phyloP scores from a whole-genome alignment of 2,888 invertebrate species.

The Meta bourneti region DNA sequence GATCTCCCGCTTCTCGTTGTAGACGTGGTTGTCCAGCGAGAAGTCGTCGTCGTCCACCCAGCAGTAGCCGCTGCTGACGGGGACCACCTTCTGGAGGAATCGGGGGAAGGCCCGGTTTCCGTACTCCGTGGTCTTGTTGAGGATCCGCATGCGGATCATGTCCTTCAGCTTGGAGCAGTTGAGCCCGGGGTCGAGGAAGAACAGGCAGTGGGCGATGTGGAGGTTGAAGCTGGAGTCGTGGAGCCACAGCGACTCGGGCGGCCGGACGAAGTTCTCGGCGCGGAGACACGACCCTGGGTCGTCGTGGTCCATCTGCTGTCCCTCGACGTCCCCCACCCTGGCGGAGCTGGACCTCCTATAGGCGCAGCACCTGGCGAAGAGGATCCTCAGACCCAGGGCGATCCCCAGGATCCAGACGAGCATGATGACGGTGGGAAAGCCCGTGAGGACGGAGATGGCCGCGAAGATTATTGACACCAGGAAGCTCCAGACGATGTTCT shows the following conservation, averaged over 20 bases:
- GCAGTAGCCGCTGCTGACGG: constrained; percentile 80
- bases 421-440: constrained; percentile 81
- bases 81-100: constrained; percentile 81
- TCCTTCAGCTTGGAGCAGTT: constrained; percentile 82
- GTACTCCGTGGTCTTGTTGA: constrained; percentile 80
- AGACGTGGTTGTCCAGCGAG: constrained; percentile 83
- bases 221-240: constrained; percentile 80
- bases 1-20: constrained; percentile 80
- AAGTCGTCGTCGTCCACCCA: constrained; percentile 83
- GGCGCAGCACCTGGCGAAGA: constrained; percentile 79
- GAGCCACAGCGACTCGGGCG: constrained; percentile 82
- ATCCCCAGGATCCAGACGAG: constrained; percentile 81
- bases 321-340: constrained; percentile 15
- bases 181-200: constrained; percentile 83
- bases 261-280: constrained; percentile 79
- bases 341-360: constrained; percentile 39
- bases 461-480: constrained; percentile 77
- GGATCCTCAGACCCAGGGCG: constrained; percentile 79
- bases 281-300: constrained; percentile 54
- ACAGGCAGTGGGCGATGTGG: constrained; percentile 82
- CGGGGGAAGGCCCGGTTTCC: constrained; percentile 82
- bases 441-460: constrained; percentile 79
- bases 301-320: not conserved
- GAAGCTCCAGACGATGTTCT: constrained; percentile 77
- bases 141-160: constrained; percentile 82